phyloP scores from a whole-genome alignment of 1,140 invertebrate species.

The Zaprionus capensis region DNA sequence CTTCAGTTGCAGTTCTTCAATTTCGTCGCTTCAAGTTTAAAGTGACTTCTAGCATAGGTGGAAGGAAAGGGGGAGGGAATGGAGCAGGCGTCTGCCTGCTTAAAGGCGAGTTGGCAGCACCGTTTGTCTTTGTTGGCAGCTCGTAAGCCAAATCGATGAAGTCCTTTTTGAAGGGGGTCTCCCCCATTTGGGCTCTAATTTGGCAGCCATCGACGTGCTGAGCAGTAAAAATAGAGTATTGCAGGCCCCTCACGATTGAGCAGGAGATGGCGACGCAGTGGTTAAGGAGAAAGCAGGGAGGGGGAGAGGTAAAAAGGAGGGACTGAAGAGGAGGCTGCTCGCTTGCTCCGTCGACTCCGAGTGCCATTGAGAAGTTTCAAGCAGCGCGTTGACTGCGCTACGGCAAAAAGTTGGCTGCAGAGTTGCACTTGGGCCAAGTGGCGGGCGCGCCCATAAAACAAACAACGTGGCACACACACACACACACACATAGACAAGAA shows the following conservation, averaged over 20 bases:
- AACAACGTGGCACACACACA: conserved; percentile 50
- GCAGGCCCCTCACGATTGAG: conserved; percentile 22
- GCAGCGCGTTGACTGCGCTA: conserved; percentile 50
- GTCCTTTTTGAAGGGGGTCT: conserved; percentile 30
- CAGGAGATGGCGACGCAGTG: too few relatives aligned
- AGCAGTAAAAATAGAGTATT: conserved; percentile 60
- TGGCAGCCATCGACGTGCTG: conserved; percentile 74
- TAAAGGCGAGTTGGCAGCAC: conserved; percentile 42
- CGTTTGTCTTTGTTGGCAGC: conserved; percentile 33
- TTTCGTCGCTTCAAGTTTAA: too few relatives aligned
- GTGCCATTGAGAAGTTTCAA: conserved; percentile 80
- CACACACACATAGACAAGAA: conserved; percentile 20
- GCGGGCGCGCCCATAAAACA: conserved; percentile 74
- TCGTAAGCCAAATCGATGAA: conserved; percentile 54
- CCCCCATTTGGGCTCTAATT: conserved; percentile 65
- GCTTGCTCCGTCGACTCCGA: conserved; percentile 42
- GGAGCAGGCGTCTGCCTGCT: not conserved
- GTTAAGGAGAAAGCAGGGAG: not conserved
- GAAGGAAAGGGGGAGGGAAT: too few relatives aligned
- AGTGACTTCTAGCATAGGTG: too few relatives aligned
- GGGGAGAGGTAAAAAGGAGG: not conserved
- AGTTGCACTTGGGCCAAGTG: conserved; percentile 78
- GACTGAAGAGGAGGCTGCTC: conserved; percentile 16
- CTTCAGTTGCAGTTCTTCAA: too few relatives aligned
- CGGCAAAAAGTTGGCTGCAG: conserved; percentile 74